A percentile compares a stretch with the other conserved stretches of the same genome.
Conservation (phyloP, 2,797 vertebrate species). For the Nasua narica region DNA sequence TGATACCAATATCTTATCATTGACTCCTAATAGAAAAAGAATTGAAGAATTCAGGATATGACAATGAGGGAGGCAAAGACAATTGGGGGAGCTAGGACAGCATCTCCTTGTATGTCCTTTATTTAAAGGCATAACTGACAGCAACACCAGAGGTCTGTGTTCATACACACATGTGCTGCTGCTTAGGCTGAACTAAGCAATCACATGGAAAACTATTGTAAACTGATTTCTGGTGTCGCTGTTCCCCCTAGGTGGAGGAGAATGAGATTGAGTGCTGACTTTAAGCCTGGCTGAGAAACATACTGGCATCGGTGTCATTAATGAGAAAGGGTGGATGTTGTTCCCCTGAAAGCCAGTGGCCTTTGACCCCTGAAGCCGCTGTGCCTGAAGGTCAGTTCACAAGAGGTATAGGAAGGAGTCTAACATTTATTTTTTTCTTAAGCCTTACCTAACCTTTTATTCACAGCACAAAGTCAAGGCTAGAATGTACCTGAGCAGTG, state of each 20-base stretch:
- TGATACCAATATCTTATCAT: background rate
- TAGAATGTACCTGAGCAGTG: slow-evolving; percentile 66
- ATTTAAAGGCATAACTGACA: slow-evolving; percentile 69
- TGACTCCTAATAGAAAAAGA: slow-evolving; percentile 56
- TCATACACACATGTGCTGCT: slow-evolving; percentile 86
- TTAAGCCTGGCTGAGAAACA: slow-evolving; percentile 98
- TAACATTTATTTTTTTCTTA: slow-evolving; percentile 68
- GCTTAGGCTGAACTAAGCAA: slow-evolving; percentile 91
- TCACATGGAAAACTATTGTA: slow-evolving; percentile 86
- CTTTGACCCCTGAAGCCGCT: slow-evolving; percentile 85
- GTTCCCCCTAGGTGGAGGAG: slow-evolving; percentile 90
- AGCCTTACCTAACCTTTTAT: slow-evolving; percentile 77
- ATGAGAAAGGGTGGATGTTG: slow-evolving; percentile 84
- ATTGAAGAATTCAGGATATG: slow-evolving; percentile 59
- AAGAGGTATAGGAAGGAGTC: slow-evolving; percentile 83
- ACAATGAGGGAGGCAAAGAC: slow-evolving; percentile 60
- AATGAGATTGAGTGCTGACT: slow-evolving; percentile 88
- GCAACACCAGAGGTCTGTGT: slow-evolving; percentile 86
- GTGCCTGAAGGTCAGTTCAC: slow-evolving; percentile 88
- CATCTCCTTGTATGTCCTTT: slow-evolving; percentile 61
- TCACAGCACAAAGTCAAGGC: slow-evolving; percentile 73
- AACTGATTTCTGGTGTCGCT: slow-evolving; percentile 97
- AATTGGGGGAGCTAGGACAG: slow-evolving; percentile 48
- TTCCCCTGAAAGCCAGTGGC: slow-evolving; percentile 85
- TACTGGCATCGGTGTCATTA: slow-evolving; percentile 89